phyloP scores from a whole-genome alignment of 2,113 vertebrate genomes.

The Athene cunicularia region DNA sequence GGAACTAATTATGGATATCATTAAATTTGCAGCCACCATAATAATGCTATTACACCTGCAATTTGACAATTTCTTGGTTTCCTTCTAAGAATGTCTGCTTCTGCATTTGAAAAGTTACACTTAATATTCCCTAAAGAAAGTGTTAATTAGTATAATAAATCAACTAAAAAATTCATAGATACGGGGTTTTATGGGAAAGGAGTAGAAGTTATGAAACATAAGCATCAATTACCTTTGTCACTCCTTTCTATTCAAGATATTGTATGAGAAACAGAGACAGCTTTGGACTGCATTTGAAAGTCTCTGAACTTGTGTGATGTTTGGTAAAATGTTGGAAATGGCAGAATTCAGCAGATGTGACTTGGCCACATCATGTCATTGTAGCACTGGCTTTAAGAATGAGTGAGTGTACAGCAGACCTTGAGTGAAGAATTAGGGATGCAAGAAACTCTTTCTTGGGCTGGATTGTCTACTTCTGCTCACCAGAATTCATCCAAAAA shows the following conservation, averaged over 20 bases:
- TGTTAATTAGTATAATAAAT: not conserved
- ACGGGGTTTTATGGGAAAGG: accelerated
- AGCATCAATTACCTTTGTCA: not conserved
- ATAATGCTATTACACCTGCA: not conserved
- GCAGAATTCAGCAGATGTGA: not conserved
- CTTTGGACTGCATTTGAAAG: not conserved
- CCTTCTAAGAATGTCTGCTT: not conserved
- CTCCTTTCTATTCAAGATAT: not conserved
- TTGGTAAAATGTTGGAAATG: not conserved
- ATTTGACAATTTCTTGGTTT: not conserved
- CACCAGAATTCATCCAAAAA: not conserved
- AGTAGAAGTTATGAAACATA: not conserved
- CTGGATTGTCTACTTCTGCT: not conserved
- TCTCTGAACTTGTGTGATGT: not conserved
- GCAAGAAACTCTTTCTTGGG: not conserved
- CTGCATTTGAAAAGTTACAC: not conserved
- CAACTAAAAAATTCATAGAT: not conserved
- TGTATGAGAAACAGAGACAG: not conserved
- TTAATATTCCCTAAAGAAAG: not conserved
- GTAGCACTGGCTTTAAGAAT: not conserved
- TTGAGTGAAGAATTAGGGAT: not conserved
- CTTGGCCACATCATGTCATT: not conserved
- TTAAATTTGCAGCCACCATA: not conserved
- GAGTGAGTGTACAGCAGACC: not conserved
- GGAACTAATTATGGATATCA: not conserved